phyloP scores from a whole-genome alignment of 2,113 vertebrate genomes.

The Colistium nudipinnis region DNA sequence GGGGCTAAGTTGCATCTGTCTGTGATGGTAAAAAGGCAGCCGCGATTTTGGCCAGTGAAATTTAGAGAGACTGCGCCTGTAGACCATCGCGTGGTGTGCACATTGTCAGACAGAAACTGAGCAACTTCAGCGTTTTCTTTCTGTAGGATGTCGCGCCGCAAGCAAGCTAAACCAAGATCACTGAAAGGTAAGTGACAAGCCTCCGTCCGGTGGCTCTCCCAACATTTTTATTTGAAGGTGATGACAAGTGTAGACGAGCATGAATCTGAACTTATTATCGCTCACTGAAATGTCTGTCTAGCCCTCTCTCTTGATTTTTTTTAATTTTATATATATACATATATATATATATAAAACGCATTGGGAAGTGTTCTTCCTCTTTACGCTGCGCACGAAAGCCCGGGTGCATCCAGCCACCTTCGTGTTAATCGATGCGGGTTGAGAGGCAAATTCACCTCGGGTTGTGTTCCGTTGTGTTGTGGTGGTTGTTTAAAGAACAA shows the following conservation, averaged over 20 bases:
- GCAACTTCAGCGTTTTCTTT: slow-evolving; percentile 95
- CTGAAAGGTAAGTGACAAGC: slow-evolving; percentile 93
- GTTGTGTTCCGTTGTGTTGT: slow-evolving; percentile 3
- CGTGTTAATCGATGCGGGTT: no score
- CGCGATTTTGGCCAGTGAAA: slow-evolving; percentile 61
- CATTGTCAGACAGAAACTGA: slow-evolving; percentile 87
- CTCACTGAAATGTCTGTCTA: slow-evolving; percentile 49
- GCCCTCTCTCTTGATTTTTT: neutral
- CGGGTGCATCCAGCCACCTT: slow-evolving; percentile 42
- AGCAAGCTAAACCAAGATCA: slow-evolving; percentile 99
- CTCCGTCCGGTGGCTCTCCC: slow-evolving; percentile 60
- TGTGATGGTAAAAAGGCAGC: slow-evolving; percentile 72
- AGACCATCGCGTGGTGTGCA: slow-evolving; percentile 63
- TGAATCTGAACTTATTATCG: slow-evolving; percentile 53
- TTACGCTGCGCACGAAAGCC: slow-evolving; percentile 54
- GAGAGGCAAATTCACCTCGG: slow-evolving; percentile 33
- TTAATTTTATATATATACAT: slow-evolving; percentile 5
- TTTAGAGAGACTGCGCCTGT: slow-evolving; percentile 70
- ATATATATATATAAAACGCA: no score
- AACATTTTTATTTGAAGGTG: slow-evolving; percentile 58
- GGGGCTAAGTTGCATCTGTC: slow-evolving; percentile 64
- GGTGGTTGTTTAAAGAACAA: slow-evolving; percentile 41
- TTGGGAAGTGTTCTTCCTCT: slow-evolving; percentile 57
- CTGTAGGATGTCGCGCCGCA: slow-evolving; percentile 99
- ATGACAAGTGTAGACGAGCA: slow-evolving; percentile 52